Evolutionary conservation across 2,888 invertebrate species (phyloP).

Genomic region (Cataglyphis altisquamis): DNA sequence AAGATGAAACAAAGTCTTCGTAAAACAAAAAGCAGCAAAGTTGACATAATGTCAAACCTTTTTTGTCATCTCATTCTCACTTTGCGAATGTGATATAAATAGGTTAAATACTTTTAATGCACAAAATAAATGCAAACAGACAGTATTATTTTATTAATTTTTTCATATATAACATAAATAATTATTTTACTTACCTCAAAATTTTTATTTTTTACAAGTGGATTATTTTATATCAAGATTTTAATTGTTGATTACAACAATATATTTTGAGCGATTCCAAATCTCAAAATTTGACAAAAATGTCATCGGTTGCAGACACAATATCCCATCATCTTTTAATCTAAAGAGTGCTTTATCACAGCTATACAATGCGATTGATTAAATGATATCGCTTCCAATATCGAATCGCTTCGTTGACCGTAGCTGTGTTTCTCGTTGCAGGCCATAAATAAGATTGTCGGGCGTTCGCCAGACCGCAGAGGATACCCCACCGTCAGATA

Average conservation of each 20-base stretch:
- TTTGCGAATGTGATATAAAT: not conserved
- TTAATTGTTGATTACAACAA: not conserved
- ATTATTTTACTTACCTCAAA: not conserved
- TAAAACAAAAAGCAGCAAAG: not conserved
- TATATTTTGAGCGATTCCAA: not conserved
- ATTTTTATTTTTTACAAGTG: not conserved
- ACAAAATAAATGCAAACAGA: not conserved
- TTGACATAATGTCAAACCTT: not conserved
- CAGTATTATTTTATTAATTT: not conserved
- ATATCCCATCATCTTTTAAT: constrained; percentile 1
- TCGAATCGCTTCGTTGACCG: constrained; percentile 65
- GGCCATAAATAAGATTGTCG: constrained; percentile 66
- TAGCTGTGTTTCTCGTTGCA: constrained; percentile 56
- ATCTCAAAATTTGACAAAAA: not conserved
- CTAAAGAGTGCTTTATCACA: constrained; percentile 40
- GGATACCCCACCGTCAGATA: constrained; percentile 65
- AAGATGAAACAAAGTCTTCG: not conserved
- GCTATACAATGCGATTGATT: constrained; percentile 67
- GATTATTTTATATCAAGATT: not conserved
- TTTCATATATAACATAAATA: not conserved
- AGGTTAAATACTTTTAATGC: not conserved
- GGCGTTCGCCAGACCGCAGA: constrained; percentile 31
- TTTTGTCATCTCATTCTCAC: not conserved
- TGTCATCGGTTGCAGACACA: not conserved
- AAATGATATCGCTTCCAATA: constrained; percentile 57